Conservation (phyloP, 2,113 vertebrate genomes). For the Anas platyrhynchos region DNA sequence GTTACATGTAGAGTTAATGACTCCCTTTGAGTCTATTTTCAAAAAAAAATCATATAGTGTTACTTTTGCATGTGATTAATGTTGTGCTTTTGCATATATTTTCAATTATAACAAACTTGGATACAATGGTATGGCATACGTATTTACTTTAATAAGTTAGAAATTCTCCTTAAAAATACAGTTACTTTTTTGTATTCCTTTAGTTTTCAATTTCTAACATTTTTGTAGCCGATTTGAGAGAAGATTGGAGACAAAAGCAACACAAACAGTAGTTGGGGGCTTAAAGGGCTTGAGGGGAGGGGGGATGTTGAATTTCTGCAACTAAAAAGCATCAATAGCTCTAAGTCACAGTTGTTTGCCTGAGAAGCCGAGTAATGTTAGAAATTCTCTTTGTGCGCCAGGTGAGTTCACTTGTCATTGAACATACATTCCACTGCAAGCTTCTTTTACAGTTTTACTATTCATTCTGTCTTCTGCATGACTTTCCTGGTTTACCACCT, state of each 20-base stretch:
- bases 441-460: neutral
- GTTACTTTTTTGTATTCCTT: neutral
- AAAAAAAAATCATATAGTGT: neutral
- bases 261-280: neutral
- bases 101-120: slow-evolving; percentile 13
- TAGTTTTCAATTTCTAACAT: neutral
- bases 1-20: slow-evolving; percentile 65
- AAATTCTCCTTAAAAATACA: neutral
- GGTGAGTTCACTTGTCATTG: neutral
- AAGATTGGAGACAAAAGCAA: neutral
- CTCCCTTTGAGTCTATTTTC: slow-evolving; percentile 58
- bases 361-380: neutral
- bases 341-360: neutral
- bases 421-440: neutral
- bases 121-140: neutral
- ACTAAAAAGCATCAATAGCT: neutral
- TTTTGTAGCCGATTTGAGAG: neutral
- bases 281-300: neutral
- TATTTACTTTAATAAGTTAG: neutral
- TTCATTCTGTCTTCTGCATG: neutral
- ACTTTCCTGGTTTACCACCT: neutral
- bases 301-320: neutral
- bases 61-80: slow-evolving; percentile 40
- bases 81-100: slow-evolving; percentile 20
- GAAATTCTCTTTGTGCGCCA: neutral